Base-by-base conservation (phyloP, 2,888 invertebrate genomes). In the Tolmerus cingulatus region DNA sequence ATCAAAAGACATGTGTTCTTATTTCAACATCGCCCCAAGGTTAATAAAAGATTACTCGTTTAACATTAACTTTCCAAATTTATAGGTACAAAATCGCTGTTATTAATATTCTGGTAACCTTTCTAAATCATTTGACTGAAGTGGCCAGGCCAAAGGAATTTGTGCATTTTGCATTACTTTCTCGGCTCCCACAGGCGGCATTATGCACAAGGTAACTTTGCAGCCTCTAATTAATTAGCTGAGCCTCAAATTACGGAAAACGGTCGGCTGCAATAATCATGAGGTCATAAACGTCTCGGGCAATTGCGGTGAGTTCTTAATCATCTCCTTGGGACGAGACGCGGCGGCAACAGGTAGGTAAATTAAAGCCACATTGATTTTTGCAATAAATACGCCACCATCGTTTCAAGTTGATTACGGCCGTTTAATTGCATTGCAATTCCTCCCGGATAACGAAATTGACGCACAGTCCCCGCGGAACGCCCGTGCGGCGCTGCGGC, bases 371-470 rank as follows among this genome's bases (percentile, higher is more conserved):
- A 34, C 66, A 37, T 57, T 82, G 4, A 82, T 55, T 19, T 57
- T 30, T 40, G 55, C 51, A 19, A 57, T 66, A 66, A 82, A 55
- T 40, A 19, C 9, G 27, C 51, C n/a, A 34, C 57, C 37, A 57
- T 82, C 40, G 37, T 57, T 55, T 19, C 66, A n/a, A 30, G 34
- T 51, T 57, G 37, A 16, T 82, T 57, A 57, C 37, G 34, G n/a
- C 30, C 82, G 66, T 34, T 82, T 82, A 82, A 82, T 82, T 82
- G 57, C 82, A 66, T n/a, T n/a, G n/a, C n/a, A n/a, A n/a, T n/a
- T n/a, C n/a, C n/a, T n/a, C 34, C 57, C 51, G n/a, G 66, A 66
- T 23, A 40, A 66, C 34, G 7, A 66, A 66, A 66, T 23, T 27
- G 37, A 57, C 37, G 19, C 12, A 66, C 23, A 37, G n/a, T 34